phyloP scores from a whole-genome alignment of 1,140 invertebrate species.

The Octopus bimaculoides region DNA sequence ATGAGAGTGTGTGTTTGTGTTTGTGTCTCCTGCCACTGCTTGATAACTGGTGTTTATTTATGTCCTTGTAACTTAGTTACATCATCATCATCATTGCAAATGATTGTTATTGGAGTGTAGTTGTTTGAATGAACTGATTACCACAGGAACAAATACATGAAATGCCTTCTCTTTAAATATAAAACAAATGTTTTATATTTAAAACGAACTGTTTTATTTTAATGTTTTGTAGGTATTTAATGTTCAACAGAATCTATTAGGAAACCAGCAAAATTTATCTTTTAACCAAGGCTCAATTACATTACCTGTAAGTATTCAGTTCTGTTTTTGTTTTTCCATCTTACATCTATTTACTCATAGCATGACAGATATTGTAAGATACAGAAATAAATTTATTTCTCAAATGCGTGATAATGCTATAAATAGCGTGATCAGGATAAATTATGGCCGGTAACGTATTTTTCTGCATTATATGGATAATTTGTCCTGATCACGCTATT shows the following conservation, averaged over 20 bases:
- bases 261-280: slow-evolving; percentile 42
- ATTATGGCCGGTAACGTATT: neutral
- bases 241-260: slow-evolving; percentile 37
- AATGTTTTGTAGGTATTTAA: neutral
- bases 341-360: slow-evolving; percentile 11
- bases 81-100: too few relatives aligned
- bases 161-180: too few relatives aligned
- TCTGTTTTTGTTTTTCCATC: slow-evolving; percentile 18
- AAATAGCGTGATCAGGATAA: neutral
- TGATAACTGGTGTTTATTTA: too few relatives aligned
- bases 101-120: too few relatives aligned
- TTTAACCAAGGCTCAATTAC: slow-evolving; percentile 23
- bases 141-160: too few relatives aligned
- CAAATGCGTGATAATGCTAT: neutral
- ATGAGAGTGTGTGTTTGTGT: too few relatives aligned
- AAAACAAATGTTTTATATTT: neutral
- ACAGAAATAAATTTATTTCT: neutral
- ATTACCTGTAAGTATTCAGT: slow-evolving; percentile 23
- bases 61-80: too few relatives aligned
- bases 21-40: too few relatives aligned
- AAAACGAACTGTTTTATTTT: neutral
- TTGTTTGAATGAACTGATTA: too few relatives aligned
- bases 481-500: neutral
- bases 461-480: neutral
- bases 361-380: neutral